Percentiles rank a stretch among this genome's conserved stretches.
Evolutionary conservation across 1,140 invertebrate genomes (phyloP).

Genomic region (Protaetia brevitarsis): DNA sequence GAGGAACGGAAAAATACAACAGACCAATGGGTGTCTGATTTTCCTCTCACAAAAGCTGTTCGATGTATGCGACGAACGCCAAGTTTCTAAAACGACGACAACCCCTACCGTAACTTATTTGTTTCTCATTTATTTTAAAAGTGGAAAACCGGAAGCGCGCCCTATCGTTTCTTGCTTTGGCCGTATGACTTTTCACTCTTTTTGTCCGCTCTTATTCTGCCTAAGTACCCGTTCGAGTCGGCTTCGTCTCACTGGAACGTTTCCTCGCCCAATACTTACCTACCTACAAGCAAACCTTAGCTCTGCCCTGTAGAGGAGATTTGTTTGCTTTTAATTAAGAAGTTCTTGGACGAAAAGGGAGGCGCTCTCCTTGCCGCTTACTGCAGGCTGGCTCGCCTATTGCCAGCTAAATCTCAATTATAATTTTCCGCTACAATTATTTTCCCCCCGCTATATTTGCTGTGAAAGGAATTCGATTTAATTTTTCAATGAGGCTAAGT

Average conservation of each 20-base stretch:
- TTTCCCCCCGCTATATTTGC: not conserved
- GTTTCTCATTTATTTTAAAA: conserved; percentile 1
- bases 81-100: no score
- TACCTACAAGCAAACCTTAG: conserved; percentile 5
- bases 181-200: not conserved
- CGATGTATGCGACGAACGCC: no score
- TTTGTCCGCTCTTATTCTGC: not conserved
- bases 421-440: conserved; percentile 15
- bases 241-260: not conserved
- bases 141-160: not conserved
- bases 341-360: not conserved
- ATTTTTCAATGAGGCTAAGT: not conserved
- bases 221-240: not conserved
- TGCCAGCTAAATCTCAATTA: conserved; percentile 12
- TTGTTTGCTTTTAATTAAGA: conserved; percentile 18
- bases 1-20: not conserved
- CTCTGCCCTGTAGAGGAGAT: not conserved
- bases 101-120: conserved; percentile 1
- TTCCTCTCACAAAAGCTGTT: no score
- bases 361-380: not conserved
- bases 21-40: not conserved
- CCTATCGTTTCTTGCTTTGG: not conserved
- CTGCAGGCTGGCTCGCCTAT: not conserved
- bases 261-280: not conserved
- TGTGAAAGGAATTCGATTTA: not conserved